A percentile compares a stretch with the other conserved stretches of the same genome.
Evolutionary conservation across 2,888 invertebrate species (phyloP).

Genomic region (Rhopalosiphum nymphaeae): DNA sequence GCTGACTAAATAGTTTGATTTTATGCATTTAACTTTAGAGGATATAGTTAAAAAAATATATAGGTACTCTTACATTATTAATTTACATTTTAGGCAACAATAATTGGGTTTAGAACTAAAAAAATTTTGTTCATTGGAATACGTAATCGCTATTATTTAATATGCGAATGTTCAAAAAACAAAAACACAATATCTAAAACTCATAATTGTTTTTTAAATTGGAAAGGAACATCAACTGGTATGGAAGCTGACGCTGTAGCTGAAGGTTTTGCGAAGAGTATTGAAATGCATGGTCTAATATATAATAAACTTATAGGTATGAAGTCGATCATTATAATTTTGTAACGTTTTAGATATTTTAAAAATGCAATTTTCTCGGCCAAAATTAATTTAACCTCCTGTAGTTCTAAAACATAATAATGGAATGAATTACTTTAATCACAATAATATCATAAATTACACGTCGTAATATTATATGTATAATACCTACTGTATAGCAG

Average conservation of each 20-base stretch:
- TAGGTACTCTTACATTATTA: slow-evolving; percentile 25
- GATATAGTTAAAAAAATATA: slow-evolving; percentile 25
- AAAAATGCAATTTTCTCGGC: no score
- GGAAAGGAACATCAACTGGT: slow-evolving; percentile 22
- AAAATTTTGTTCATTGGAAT: slow-evolving; percentile 36
- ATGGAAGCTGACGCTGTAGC: slow-evolving; percentile 26
- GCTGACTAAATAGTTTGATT: slow-evolving; percentile 29
- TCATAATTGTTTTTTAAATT: slow-evolving; percentile 18
- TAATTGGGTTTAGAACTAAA: slow-evolving; percentile 32
- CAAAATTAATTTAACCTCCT: no score
- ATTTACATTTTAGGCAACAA: slow-evolving; percentile 38
- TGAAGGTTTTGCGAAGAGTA: background rate
- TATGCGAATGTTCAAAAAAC: slow-evolving; percentile 19
- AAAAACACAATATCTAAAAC: background rate
- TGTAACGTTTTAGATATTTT: no score
- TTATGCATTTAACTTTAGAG: slow-evolving; percentile 27
- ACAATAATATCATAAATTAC: background rate
- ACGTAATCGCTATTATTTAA: slow-evolving; percentile 17
- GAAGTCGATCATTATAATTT: no score
- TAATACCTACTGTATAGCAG: no score
- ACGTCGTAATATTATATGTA: no score
- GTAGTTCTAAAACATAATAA: no score
- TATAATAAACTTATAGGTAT: slow-evolving; percentile 4
- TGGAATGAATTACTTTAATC: background rate
- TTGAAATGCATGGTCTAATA: slow-evolving; percentile 11